Percentiles rank a stretch among this genome's conserved stretches.
Conservation (phyloP, 2,113 vertebrate genomes). For the Mormoops blainvillei region DNA sequence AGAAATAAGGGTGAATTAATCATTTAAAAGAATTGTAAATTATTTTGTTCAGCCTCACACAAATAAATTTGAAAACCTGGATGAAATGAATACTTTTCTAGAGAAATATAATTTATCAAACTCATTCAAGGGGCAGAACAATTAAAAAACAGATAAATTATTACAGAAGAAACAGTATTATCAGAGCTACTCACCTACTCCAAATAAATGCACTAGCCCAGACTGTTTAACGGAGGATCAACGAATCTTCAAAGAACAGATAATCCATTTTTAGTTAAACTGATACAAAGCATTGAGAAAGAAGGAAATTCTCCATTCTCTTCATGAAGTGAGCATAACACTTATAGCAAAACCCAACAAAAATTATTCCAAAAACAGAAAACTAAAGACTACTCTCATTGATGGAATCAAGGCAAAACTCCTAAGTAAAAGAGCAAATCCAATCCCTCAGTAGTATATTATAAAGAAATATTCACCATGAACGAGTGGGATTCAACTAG, state of each 20-base stretch:
- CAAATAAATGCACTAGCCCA: background rate
- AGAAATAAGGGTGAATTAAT: background rate
- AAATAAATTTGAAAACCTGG: background rate
- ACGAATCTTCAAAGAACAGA: background rate
- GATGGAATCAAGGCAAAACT: background rate
- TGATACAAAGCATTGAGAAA: background rate
- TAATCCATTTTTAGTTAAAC: background rate
- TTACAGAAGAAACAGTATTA: background rate
- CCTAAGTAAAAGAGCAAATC: background rate
- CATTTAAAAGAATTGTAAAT: background rate
- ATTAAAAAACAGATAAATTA: background rate
- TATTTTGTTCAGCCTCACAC: background rate
- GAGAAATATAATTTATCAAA: background rate
- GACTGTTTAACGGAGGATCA: background rate
- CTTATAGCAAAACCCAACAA: background rate
- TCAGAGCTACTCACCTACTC: background rate
- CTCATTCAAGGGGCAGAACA: background rate
- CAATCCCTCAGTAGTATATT: background rate
- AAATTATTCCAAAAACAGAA: background rate
- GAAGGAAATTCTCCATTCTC: background rate
- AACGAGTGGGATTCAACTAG: background rate
- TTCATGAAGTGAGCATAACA: background rate
- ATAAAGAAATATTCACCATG: background rate
- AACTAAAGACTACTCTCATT: background rate
- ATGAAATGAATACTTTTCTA: background rate